These are phyloP conservation scores for Tachina fera DNA, from an alignment of 2,888 invertebrate species.

Conservation along the genomic window DNA sequence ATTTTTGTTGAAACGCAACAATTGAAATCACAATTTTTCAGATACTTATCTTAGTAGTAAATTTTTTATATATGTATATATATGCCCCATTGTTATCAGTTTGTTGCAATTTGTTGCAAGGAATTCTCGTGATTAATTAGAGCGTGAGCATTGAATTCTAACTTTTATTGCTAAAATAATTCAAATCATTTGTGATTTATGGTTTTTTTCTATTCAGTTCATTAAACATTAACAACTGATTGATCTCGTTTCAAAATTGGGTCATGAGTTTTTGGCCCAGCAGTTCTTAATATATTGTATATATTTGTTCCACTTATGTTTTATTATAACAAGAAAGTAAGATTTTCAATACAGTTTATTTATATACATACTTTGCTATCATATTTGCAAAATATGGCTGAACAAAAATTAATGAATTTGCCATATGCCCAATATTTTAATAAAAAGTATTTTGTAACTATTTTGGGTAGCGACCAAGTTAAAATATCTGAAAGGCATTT, in stretches of 20 bases:
- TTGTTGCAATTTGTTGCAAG: conserved; percentile 33
- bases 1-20: neutral
- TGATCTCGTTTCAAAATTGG: conserved; percentile 48
- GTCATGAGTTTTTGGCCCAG: conserved; percentile 21
- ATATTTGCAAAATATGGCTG: too few species aligned
- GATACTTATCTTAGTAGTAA: conserved; percentile 7
- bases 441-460: too few species aligned
- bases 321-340: neutral
- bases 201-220: conserved; percentile 8
- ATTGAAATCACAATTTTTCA: conserved; percentile 5
- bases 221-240: conserved; percentile 27
- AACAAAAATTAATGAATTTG: too few species aligned
- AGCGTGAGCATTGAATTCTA: conserved; percentile 33
- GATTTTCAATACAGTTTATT: neutral
- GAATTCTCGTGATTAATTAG: conserved; percentile 42
- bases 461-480: too few species aligned
- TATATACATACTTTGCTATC: too few species aligned
- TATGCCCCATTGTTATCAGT: neutral
- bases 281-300: conserved; percentile 9
- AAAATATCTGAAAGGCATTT: too few species aligned
- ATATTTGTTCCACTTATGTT: neutral
- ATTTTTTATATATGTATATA: too few species aligned
- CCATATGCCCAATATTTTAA: too few species aligned
- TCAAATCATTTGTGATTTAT: conserved; percentile 40
- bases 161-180: conserved; percentile 18